A percentile compares a stretch with the other conserved stretches of the same genome.
Evolutionary conservation across 2,113 vertebrate species (phyloP).

Genomic region (Mormyrus lacerda): DNA sequence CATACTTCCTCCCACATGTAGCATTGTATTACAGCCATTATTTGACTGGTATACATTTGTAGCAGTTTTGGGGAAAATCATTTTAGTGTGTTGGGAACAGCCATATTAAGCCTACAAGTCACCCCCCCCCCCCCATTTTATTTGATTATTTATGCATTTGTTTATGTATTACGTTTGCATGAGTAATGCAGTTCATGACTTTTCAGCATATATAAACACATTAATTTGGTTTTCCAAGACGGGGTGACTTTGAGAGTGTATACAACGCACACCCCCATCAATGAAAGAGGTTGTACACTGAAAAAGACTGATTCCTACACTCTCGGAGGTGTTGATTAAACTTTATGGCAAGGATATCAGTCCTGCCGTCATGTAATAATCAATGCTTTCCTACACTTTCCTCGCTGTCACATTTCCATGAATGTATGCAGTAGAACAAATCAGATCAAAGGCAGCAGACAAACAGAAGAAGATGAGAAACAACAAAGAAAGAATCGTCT

Average conservation of each 20-base stretch:
- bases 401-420: conserved; percentile 23
- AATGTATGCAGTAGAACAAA: conserved; percentile 19
- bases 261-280: conserved; percentile 6
- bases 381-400: conserved; percentile 22
- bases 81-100: background rate
- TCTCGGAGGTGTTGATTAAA: conserved; percentile 38
- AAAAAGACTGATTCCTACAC: conserved; percentile 5
- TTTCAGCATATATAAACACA: background rate
- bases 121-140: background rate
- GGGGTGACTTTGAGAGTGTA: background rate
- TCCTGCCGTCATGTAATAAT: conserved; percentile 36
- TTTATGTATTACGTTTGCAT: background rate
- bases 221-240: background rate
- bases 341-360: conserved; percentile 30
- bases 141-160: background rate
- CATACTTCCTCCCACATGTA: background rate
- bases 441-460: conserved; percentile 19
- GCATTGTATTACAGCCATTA: background rate
- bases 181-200: too few relatives aligned
- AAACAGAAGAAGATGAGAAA: background rate
- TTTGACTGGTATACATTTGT: conserved; percentile 7
- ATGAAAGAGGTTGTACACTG: conserved; percentile 22
- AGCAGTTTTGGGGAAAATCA: background rate
- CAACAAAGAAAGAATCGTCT: background rate
- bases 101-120: background rate